Percentiles rank a stretch among this genome's conserved stretches.
phyloP scores from a whole-genome alignment of 2,113 vertebrate genomes.

The Coryphaenoides rupestris region DNA sequence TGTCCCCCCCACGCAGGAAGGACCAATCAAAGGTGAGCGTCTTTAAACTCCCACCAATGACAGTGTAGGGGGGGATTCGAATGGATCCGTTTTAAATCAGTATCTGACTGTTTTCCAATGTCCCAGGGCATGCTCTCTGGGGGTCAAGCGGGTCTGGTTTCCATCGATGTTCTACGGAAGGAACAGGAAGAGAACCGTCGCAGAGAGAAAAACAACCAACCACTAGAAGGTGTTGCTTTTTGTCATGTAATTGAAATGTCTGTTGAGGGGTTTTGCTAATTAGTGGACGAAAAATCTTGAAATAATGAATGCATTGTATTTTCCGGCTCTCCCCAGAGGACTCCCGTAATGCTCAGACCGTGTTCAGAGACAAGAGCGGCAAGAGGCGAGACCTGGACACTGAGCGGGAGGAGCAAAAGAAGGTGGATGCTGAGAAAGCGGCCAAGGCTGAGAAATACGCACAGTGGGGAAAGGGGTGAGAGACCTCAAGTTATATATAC shows the following conservation, averaged over 20 bases:
- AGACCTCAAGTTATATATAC: not conserved
- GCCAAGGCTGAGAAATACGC: constrained; percentile 86
- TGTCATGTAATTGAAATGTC: constrained; percentile 1
- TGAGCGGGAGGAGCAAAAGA: constrained; percentile 80
- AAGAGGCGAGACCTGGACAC: constrained; percentile 82
- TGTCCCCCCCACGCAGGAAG: constrained; percentile 72
- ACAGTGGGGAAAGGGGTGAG: constrained; percentile 93
- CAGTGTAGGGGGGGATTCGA: not conserved
- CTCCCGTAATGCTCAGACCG: constrained; percentile 78
- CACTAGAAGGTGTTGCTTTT: constrained; percentile 78
- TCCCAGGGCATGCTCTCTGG: constrained; percentile 77
- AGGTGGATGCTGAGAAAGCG: constrained; percentile 76
- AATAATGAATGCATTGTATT: not conserved
- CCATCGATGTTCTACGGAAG: constrained; percentile 75
- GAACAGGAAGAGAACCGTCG: constrained; percentile 82
- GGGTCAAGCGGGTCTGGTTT: constrained; percentile 81
- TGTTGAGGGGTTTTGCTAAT: no score
- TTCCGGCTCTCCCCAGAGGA: constrained; percentile 70
- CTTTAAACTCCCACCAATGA: not conserved
- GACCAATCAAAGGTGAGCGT: constrained; percentile 52
- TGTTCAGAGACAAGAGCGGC: constrained; percentile 89
- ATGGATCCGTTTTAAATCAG: not conserved
- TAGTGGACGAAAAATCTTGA: not conserved
- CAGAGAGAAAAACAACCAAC: constrained; percentile 68
- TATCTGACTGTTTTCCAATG: constrained; percentile 28